phyloP scores from a whole-genome alignment of 2,113 vertebrate species.

The Laterallus jamaicensis region DNA sequence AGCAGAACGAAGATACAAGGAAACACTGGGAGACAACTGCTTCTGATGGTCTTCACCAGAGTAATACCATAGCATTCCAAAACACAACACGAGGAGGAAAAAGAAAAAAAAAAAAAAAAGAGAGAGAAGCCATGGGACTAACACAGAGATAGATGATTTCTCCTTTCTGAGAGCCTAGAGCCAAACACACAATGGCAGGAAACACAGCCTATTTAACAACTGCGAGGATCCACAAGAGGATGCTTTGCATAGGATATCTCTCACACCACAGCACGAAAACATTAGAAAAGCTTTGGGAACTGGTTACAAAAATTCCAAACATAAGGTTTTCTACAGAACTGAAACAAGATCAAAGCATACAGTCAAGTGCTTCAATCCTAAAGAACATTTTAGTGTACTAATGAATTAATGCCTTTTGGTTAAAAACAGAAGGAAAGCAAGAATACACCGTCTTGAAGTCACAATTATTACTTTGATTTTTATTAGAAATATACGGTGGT shows the following conservation, averaged over 20 bases:
- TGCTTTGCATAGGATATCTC: not conserved
- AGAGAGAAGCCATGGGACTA: not conserved
- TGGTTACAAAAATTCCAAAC: not conserved
- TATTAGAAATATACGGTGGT: not conserved
- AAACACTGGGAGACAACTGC: not conserved
- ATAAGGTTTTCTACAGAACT: not conserved
- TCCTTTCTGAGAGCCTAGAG: not conserved
- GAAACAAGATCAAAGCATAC: not conserved
- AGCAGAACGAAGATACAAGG: not conserved
- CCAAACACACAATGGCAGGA: not conserved
- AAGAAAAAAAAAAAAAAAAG: not conserved
- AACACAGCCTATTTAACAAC: not conserved
- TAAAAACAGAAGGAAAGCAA: not conserved
- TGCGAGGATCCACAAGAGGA: not conserved
- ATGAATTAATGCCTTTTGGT: not conserved
- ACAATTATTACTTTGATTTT: not conserved
- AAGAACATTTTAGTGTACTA: not conserved
- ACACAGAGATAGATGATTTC: not conserved
- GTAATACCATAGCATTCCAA: not conserved
- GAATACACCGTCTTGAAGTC: not conserved
- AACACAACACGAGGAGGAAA: not conserved
- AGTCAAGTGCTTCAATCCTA: not conserved
- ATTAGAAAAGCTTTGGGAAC: not conserved
- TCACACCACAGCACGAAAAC: not conserved
- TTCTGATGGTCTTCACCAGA: not conserved